These are phyloP conservation scores for Argentina silus DNA, from an alignment of 2,797 vertebrate species.

Conservation along the genomic window DNA sequence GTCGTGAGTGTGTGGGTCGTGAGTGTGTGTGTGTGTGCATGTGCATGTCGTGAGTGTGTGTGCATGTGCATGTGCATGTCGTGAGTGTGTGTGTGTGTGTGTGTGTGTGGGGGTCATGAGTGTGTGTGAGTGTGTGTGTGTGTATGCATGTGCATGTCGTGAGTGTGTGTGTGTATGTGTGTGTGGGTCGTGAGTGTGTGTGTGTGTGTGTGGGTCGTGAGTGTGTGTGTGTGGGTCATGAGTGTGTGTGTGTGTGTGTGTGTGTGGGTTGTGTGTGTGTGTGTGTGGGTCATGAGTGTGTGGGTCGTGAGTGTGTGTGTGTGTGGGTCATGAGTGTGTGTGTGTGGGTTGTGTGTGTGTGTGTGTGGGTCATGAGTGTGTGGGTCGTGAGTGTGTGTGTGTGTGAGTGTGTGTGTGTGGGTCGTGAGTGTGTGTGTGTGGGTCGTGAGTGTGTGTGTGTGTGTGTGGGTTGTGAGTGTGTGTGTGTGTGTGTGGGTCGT, in stretches of 20 bases:
- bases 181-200: no score
- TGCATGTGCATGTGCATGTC: not conserved
- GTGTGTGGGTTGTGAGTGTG: constrained; percentile 76
- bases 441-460: no score
- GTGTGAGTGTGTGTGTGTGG: no score
- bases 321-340: not conserved
- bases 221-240: not conserved
- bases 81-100: not conserved
- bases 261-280: not conserved
- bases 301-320: not conserved
- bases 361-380: no score
- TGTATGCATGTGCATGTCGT: no score
- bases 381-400: no score
- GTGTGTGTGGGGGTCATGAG: no score
- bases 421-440: no score
- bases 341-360: not conserved
- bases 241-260: not conserved
- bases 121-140: no score
- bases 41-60: not conserved
- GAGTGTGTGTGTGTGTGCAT: no score
- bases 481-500: not conserved
- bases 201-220: constrained; percentile 70
- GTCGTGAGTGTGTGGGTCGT: not conserved
- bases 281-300: no score
- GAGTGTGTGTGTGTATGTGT: no score